These are phyloP conservation scores for Ernsta delagoae DNA, from an alignment of 2,888 invertebrate genomes.

Conservation along the genomic window DNA sequence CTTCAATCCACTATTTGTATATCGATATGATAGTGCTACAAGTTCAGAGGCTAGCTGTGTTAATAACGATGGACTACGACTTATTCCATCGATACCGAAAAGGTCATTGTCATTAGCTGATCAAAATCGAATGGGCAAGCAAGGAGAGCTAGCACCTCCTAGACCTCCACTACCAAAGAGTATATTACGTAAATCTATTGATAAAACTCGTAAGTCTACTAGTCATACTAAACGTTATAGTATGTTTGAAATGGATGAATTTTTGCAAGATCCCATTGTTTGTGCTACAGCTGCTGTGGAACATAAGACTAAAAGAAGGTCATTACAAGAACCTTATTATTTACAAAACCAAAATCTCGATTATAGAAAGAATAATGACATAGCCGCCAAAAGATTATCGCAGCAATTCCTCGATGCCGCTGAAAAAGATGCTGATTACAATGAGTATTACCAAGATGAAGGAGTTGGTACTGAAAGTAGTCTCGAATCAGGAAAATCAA, in stretches of 20 bases:
- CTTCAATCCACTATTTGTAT: slow-evolving; percentile 91
- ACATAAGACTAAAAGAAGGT: slow-evolving; percentile 87
- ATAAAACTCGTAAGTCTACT: slow-evolving; percentile 80
- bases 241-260: slow-evolving; percentile 90
- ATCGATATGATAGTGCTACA: slow-evolving; percentile 91
- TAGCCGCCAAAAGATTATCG: slow-evolving; percentile 79
- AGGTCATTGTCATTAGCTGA: slow-evolving; percentile 87
- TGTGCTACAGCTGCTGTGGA: slow-evolving; percentile 77
- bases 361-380: slow-evolving; percentile 80
- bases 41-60: slow-evolving; percentile 90
- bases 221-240: slow-evolving; percentile 89
- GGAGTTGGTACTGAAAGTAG: slow-evolving; percentile 86
- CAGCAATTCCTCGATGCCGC: slow-evolving; percentile 82
- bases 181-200: slow-evolving; percentile 87
- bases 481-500: slow-evolving; percentile 84
- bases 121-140: slow-evolving; percentile 72
- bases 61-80: slow-evolving; percentile 78
- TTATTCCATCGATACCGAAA: slow-evolving; percentile 86
- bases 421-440: slow-evolving; percentile 82
- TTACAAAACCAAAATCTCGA: slow-evolving; percentile 81
- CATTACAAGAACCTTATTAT: slow-evolving; percentile 90
- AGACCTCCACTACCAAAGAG: slow-evolving; percentile 90
- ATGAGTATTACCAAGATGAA: slow-evolving; percentile 85
- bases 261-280: slow-evolving; percentile 76
- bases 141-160: slow-evolving; percentile 86